A percentile compares a stretch with the other conserved stretches of the same genome.
These are phyloP conservation scores for Eupithecia subumbrata DNA, from an alignment of 2,888 invertebrate genomes.

Conservation along the genomic window DNA sequence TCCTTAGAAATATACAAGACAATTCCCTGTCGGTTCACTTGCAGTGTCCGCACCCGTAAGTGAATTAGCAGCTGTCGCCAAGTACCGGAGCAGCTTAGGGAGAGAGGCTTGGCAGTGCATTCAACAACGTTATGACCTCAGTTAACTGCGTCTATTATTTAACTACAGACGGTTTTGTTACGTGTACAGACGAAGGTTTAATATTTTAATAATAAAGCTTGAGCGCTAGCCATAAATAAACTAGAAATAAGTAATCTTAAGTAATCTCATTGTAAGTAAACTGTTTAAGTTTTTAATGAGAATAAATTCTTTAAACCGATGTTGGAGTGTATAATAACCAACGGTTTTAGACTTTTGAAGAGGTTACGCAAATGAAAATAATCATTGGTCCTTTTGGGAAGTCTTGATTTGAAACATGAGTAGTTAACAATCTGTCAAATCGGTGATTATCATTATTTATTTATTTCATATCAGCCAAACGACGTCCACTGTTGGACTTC, in stretches of 20 bases:
- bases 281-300: too few relatives aligned
- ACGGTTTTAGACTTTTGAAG: neutral
- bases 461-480: neutral
- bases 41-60: neutral
- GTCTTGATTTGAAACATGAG: neutral
- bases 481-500: neutral
- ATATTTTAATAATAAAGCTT: too few relatives aligned
- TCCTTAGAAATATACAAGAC: neutral
- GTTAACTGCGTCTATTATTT: neutral
- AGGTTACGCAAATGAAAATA: too few relatives aligned
- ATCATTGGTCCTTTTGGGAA: neutral
- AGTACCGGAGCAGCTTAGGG: neutral
- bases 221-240: too few relatives aligned
- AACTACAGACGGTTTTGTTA: neutral
- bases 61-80: conserved; percentile 1
- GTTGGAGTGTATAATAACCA: neutral
- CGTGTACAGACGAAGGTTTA: neutral
- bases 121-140: neutral
- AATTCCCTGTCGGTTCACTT: neutral
- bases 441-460: too few relatives aligned
- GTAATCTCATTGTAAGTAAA: too few relatives aligned
- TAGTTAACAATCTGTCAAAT: neutral
- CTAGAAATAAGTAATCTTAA: too few relatives aligned
- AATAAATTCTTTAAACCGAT: too few relatives aligned
- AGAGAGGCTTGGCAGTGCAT: neutral